These are phyloP conservation scores for Asarcornis scutulata DNA, from an alignment of 2,113 vertebrate genomes.

Conservation along the genomic window DNA sequence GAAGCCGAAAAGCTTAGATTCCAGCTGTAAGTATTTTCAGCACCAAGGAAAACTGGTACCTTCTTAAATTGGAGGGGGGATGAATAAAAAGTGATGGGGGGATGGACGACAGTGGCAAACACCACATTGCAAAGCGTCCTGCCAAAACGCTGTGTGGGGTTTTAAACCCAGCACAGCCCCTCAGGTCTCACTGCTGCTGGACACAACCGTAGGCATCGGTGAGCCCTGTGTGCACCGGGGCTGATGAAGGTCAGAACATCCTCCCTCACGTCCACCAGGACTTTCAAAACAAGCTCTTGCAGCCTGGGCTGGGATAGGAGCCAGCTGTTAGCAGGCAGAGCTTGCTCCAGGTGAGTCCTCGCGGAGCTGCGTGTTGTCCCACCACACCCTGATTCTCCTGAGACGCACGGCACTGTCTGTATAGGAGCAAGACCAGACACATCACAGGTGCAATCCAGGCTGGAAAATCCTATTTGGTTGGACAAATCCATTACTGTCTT, in stretches of 20 bases:
- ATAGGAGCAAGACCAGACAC: background rate
- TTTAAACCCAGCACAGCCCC: background rate
- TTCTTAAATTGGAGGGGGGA: background rate
- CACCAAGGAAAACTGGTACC: background rate
- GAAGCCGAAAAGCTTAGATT: background rate
- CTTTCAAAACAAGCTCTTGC: background rate
- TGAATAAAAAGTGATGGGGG: background rate
- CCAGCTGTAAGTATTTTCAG: background rate
- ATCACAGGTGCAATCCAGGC: background rate
- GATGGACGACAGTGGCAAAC: background rate
- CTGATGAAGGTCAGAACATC: constrained; percentile 24
- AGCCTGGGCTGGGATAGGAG: background rate
- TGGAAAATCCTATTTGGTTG: background rate
- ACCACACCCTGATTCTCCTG: background rate
- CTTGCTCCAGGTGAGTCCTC: background rate
- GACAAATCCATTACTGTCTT: background rate
- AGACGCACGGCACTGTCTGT: background rate
- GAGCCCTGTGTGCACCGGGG: background rate
- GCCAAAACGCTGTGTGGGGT: background rate
- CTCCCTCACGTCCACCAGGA: background rate
- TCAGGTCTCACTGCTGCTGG: background rate
- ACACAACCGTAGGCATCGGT: background rate
- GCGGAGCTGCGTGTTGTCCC: background rate
- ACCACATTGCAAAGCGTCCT: background rate
- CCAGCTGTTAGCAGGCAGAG: background rate